Percentiles rank a stretch among this genome's conserved stretches.
These are phyloP conservation scores for Hippopotamyrus pictus DNA, from an alignment of 2,797 vertebrate species.

Conservation along the genomic window DNA sequence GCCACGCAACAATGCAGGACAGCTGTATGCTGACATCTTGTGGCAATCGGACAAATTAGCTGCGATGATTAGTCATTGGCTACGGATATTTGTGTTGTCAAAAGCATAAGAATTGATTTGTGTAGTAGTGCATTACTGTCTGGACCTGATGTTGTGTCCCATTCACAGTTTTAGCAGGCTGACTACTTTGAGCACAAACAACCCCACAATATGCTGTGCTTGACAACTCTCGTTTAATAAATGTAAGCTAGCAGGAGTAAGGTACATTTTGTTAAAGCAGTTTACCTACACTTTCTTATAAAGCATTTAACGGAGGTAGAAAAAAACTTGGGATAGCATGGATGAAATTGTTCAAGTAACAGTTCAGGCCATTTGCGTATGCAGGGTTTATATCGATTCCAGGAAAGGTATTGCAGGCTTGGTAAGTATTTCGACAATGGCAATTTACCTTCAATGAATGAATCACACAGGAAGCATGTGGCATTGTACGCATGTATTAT, in stretches of 20 bases:
- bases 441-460: not conserved
- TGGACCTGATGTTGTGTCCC: not conserved
- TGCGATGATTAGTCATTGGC: not conserved
- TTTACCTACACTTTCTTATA: not conserved
- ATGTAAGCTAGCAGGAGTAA: not conserved
- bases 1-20: not conserved
- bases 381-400: not conserved
- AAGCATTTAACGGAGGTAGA: not conserved
- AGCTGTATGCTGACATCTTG: conserved; percentile 1
- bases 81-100: not conserved
- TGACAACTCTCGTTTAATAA: conserved; percentile 4
- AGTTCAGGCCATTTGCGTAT: not conserved
- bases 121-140: not conserved
- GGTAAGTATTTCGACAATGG: not conserved
- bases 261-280: not conserved
- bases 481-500: not conserved
- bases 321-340: not conserved
- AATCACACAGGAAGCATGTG: not conserved
- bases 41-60: not conserved
- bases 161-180: not conserved
- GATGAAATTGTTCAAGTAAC: not conserved
- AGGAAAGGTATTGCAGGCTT: not conserved
- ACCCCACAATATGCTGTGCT: not conserved
- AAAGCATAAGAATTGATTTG: conserved; percentile 1
- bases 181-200: not conserved